phyloP scores from a whole-genome alignment of 2,113 vertebrate species.

The Tamias sibiricus region DNA sequence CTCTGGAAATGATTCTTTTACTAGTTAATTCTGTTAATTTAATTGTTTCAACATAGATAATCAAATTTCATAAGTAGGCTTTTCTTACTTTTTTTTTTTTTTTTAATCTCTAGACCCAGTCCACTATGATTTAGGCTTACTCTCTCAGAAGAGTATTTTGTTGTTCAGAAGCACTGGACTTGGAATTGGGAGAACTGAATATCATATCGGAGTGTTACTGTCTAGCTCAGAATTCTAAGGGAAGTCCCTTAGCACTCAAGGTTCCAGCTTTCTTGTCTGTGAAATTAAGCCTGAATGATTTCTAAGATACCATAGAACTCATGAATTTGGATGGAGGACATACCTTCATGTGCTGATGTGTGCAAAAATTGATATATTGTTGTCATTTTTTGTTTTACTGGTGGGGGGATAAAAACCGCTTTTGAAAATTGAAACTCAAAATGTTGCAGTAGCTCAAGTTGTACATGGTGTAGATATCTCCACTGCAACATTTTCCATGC shows the following conservation, averaged over 20 bases:
- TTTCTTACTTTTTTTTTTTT: not conserved
- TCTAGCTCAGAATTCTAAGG: not conserved
- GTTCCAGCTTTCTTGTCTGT: not conserved
- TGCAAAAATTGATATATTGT: not conserved
- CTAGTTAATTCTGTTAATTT: constrained; percentile 4
- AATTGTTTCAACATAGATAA: constrained; percentile 7
- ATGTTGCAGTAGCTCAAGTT: not conserved
- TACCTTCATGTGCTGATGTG: no score
- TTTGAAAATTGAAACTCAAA: not conserved
- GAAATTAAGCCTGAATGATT: not conserved
- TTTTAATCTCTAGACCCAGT: not conserved
- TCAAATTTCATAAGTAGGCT: not conserved
- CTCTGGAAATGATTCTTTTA: not conserved
- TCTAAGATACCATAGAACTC: not conserved
- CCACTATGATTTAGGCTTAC: not conserved
- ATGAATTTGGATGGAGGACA: not conserved
- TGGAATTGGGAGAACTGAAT: not conserved
- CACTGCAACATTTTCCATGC: not conserved
- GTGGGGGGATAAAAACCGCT: not conserved
- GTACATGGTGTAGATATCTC: no score
- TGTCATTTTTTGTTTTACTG: not conserved
- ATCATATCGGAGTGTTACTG: not conserved
- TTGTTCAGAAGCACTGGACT: not conserved
- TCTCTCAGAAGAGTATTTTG: not conserved
- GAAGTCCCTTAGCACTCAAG: not conserved